These are phyloP conservation scores for Scaptodrosophila lebanonensis DNA, from an alignment of 1,140 invertebrate genomes.

Conservation along the genomic window DNA sequence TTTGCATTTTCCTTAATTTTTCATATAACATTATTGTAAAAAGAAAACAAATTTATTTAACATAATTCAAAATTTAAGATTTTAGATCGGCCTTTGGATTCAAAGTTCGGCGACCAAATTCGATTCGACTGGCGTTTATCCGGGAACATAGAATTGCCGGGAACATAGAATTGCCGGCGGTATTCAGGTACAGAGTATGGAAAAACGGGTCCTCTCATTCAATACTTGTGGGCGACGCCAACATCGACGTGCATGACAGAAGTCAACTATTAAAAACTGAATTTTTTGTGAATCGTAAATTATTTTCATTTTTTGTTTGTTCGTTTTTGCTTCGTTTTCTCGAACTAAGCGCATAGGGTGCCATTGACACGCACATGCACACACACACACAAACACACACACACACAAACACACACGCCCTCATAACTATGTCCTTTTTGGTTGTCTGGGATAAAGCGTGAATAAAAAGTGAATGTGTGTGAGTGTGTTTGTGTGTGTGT, in stretches of 20 bases:
- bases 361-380: constrained; percentile 8
- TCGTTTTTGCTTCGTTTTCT: constrained; percentile 23
- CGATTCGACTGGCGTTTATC: too few species aligned
- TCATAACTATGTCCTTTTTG: constrained; percentile 39
- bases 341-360: not conserved
- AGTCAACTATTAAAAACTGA: constrained; percentile 48
- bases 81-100: too few species aligned
- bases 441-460: constrained; percentile 26
- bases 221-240: constrained; percentile 12
- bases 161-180: too few species aligned
- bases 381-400: constrained; percentile 3
- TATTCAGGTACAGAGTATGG: too few species aligned
- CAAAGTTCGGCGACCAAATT: too few species aligned
- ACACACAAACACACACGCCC: constrained; percentile 4
- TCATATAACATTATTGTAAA: too few species aligned
- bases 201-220: too few species aligned
- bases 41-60: too few species aligned
- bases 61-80: too few species aligned
- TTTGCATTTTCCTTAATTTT: too few species aligned
- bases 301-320: constrained; percentile 56
- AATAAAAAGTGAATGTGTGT: constrained; percentile 14
- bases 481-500: too few species aligned
- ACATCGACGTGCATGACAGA: constrained; percentile 45
- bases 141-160: too few species aligned
- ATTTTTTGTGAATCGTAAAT: constrained; percentile 44